Conservation (phyloP, 2,797 vertebrate species). For the Pteropus rufus region DNA sequence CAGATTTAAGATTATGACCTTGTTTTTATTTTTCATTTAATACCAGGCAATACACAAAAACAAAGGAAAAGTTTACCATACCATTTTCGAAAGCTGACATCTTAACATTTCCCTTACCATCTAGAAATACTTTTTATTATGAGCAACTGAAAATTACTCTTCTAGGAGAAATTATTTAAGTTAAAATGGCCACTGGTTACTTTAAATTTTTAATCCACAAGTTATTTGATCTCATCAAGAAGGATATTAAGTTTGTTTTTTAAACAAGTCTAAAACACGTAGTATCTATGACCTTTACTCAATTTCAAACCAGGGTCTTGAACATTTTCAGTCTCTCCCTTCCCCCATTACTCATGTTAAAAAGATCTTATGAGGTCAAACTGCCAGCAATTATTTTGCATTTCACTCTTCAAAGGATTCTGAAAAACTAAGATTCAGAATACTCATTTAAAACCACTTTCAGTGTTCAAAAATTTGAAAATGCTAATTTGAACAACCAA, state of each 20-base stretch:
- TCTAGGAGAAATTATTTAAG: conserved; percentile 63
- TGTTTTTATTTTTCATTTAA: conserved; percentile 25
- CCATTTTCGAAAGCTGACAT: not conserved
- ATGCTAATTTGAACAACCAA: not conserved
- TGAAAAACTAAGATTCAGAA: not conserved
- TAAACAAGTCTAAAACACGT: conserved; percentile 59
- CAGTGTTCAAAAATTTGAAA: not conserved
- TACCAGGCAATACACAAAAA: conserved; percentile 19
- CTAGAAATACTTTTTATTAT: conserved; percentile 10
- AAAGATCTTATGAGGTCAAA: conserved; percentile 41
- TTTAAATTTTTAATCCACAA: conserved; percentile 76
- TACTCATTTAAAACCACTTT: conserved; percentile 36
- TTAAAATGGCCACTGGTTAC: conserved; percentile 82
- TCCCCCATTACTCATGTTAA: conserved; percentile 25
- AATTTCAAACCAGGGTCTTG: conserved; percentile 51
- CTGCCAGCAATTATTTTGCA: conserved; percentile 29
- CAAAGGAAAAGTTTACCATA: conserved; percentile 14
- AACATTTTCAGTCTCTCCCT: conserved; percentile 40
- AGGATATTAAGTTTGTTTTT: conserved; percentile 49
- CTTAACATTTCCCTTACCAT: not conserved
- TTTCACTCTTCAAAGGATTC: conserved; percentile 20
- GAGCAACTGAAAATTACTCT: conserved; percentile 63
- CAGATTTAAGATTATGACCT: not conserved
- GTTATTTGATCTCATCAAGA: conserved; percentile 63
- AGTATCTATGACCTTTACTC: conserved; percentile 68